Conservation (phyloP, 1,140 invertebrate genomes). For the Drosophila guanche region DNA sequence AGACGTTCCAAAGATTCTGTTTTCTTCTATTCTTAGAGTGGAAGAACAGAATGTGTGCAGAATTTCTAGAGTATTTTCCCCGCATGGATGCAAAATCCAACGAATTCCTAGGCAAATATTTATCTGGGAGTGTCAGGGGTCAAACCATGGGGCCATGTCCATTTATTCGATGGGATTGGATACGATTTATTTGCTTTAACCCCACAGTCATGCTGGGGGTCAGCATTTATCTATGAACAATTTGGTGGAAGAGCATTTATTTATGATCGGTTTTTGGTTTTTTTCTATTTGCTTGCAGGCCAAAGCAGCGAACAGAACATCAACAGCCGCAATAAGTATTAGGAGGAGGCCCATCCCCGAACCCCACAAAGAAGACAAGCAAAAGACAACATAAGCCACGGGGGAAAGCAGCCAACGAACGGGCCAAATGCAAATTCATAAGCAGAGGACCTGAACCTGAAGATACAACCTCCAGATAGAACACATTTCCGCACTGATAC, state of each 20-base stretch:
- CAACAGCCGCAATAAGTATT: slow-evolving; percentile 36
- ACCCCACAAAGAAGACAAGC: slow-evolving; percentile 3
- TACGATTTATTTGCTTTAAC: slow-evolving; percentile 33
- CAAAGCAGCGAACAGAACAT: slow-evolving; percentile 17
- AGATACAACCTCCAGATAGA: slow-evolving; percentile 67
- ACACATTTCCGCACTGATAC: slow-evolving; percentile 67
- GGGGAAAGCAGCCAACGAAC: slow-evolving; percentile 18
- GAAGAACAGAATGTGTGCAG: not conserved
- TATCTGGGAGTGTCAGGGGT: slow-evolving; percentile 3
- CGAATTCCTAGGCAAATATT: slow-evolving; percentile 51
- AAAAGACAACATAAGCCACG: slow-evolving; percentile 6
- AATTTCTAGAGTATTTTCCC: no score
- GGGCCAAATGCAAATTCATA: slow-evolving; percentile 67
- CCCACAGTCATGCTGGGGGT: slow-evolving; percentile 26
- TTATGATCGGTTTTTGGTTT: slow-evolving; percentile 31
- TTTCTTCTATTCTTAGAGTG: slow-evolving; percentile 26
- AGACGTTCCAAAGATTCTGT: slow-evolving; percentile 15
- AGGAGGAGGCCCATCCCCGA: slow-evolving; percentile 51
- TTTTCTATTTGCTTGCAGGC: slow-evolving; percentile 49
- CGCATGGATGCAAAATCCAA: slow-evolving; percentile 20
- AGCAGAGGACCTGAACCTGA: slow-evolving; percentile 30
- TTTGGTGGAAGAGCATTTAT: slow-evolving; percentile 39
- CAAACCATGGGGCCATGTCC: slow-evolving; percentile 15
- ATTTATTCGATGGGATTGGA: slow-evolving; percentile 22
- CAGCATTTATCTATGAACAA: slow-evolving; percentile 56